Base-by-base conservation (phyloP, 64 coral and sea anemone species). In the Astreopora myriophthalma region DNA sequence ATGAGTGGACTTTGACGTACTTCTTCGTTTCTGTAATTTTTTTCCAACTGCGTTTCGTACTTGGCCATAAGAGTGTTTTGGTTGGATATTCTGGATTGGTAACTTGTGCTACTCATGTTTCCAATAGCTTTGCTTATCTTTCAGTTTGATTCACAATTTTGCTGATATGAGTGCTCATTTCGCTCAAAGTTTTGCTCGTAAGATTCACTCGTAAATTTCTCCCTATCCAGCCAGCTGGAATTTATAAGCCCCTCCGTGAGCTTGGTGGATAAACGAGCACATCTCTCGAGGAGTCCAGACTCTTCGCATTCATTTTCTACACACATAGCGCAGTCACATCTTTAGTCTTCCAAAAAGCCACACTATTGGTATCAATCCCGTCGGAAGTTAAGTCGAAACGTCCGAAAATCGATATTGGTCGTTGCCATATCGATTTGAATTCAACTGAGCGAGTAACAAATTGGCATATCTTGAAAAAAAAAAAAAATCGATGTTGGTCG, bases 141-240 rank as follows among this genome's bases (percentile, higher is more conserved):
- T n/a, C n/a, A n/a, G n/a, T 58, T 81, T 81, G 77, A 57, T 39
- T 81, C 14, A 79, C 48, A 79, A 25, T 60, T 81, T 81, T 81
- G 77, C 48, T 81, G 48, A 81, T 6, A 81, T 27, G 77, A 30
- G 48, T 10, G 46, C 46, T 81, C 77, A 81, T 27, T 81, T 58
- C 75, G 46, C 48, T 81, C 48, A 58, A 58, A 81, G 23, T 57
- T 81, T 28, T 11, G 77, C 42, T 81, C 48, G 77, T 81, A 81
- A 81, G 77, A 81, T 55, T 81, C 77, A 58, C 36, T 81, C 23
- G 48, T 58, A 81, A 81, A 58, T 32, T 29, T 13, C 77, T 81
- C 77, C 48, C 48, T 81, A 46, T 11, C 11, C 42, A 46, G 42
- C 42, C 42, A 46, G 42, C 42, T 46, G 42, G 42, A 46, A 0